Conservation (phyloP, 2,888 invertebrate species). For the Calameuta pallipes region DNA sequence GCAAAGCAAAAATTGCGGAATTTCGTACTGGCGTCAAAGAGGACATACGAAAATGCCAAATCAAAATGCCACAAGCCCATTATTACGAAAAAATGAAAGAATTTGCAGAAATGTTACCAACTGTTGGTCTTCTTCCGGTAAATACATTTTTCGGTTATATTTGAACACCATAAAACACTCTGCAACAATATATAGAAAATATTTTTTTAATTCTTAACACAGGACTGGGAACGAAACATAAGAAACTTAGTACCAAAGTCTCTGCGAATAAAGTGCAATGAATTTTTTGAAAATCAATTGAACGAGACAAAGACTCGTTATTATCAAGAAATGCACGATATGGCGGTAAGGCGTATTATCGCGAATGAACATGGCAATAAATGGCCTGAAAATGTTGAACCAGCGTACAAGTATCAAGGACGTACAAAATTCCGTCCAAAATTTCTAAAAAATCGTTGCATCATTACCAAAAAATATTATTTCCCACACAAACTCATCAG, state of each 20-base stretch:
- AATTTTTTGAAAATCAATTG: conserved; percentile 69
- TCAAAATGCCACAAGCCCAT: conserved; percentile 31
- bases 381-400: conserved; percentile 67
- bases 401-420: conserved; percentile 73
- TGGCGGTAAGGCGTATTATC: conserved; percentile 75
- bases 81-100: conserved; percentile 45
- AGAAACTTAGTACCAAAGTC: conserved; percentile 69
- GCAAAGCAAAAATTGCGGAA: conserved; percentile 29
- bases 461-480: conserved; percentile 71
- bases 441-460: conserved; percentile 71
- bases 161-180: not conserved
- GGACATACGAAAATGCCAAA: conserved; percentile 21
- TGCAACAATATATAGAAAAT: not conserved
- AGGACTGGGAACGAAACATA: conserved; percentile 71
- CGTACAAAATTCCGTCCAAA: conserved; percentile 71
- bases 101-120: conserved; percentile 42
- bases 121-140: conserved; percentile 47
- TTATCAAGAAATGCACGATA: conserved; percentile 64
- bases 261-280: conserved; percentile 71
- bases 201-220: conserved; percentile 13
- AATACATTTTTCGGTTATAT: conserved; percentile 13
- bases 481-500: conserved; percentile 75
- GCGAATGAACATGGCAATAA: conserved; percentile 71
- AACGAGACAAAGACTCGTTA: conserved; percentile 65
- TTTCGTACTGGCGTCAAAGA: conserved; percentile 26